Conservation (phyloP, 2,113 vertebrate species). For the Hydropotes inermis region DNA sequence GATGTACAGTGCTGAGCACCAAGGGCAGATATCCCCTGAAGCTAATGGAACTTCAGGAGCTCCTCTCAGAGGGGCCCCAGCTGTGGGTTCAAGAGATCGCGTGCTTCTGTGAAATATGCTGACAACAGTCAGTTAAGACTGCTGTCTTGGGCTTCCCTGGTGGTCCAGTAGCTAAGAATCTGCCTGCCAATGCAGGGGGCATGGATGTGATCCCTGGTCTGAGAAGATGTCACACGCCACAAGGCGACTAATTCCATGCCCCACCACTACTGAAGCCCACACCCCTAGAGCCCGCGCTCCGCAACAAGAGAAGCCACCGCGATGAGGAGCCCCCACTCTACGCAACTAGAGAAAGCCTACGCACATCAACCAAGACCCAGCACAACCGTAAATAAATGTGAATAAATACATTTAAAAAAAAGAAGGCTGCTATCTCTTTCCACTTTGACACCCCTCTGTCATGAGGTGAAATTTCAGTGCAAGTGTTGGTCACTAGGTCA, state of each 20-base stretch:
- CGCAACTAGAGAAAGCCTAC: background rate
- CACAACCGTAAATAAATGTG: background rate
- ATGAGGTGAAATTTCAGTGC: background rate
- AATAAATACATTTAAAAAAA: background rate
- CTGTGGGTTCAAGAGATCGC: no score
- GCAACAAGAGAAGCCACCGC: fast-evolving
- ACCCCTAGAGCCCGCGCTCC: fast-evolving
- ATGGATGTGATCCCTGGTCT: background rate
- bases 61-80: background rate
- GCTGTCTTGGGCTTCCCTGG: background rate
- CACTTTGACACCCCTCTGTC: background rate
- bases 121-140: background rate
- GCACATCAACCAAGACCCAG: background rate
- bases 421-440: background rate
- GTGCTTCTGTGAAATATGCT: background rate
- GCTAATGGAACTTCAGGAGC: background rate
- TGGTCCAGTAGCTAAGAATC: background rate
- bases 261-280: background rate
- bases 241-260: background rate
- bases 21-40: background rate
- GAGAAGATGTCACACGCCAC: background rate
- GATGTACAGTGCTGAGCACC: background rate
- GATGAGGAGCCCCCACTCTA: background rate
- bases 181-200: background rate
- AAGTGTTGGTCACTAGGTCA: background rate